Conservation (phyloP, 2,797 vertebrate species). For the Dryobates pubescens region DNA sequence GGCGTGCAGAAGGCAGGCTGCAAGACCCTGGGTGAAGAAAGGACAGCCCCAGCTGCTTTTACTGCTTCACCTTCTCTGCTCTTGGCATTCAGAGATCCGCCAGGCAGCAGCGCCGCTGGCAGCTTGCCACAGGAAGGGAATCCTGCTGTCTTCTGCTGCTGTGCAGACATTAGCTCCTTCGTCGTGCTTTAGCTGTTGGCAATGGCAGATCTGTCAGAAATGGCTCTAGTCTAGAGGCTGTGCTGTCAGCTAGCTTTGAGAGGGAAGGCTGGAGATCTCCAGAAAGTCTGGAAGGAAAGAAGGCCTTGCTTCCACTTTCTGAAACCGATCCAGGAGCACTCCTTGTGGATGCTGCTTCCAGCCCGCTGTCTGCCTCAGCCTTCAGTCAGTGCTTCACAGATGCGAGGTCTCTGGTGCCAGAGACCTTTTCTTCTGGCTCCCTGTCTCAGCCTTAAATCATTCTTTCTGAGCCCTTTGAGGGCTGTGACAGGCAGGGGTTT, state of each 20-base stretch:
- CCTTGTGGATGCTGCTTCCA: slow-evolving; percentile 1
- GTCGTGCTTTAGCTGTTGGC: neutral
- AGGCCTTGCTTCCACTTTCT: neutral
- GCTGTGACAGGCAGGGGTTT: neutral
- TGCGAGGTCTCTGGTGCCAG: slow-evolving; percentile 32
- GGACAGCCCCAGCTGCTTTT: slow-evolving; percentile 23
- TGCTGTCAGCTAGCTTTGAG: neutral
- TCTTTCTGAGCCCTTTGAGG: neutral
- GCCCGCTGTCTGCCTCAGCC: neutral
- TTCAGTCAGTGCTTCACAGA: slow-evolving; percentile 10
- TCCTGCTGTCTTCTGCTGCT: slow-evolving; percentile 1
- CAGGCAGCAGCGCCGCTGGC: fast-evolving
- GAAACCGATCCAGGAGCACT: neutral
- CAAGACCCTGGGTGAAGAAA: neutral
- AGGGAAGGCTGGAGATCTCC: neutral
- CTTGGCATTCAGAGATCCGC: neutral
- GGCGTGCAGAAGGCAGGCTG: neutral
- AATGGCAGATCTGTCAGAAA: neutral
- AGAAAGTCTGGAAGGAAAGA: neutral
- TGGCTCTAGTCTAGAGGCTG: neutral
- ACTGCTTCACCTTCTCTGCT: neutral
- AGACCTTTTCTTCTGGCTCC: neutral
- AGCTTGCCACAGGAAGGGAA: neutral
- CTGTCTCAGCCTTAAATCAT: neutral
- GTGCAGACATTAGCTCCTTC: neutral